Base-by-base conservation (phyloP, 1,140 invertebrate genomes). In the Bombus sibiricus region DNA sequence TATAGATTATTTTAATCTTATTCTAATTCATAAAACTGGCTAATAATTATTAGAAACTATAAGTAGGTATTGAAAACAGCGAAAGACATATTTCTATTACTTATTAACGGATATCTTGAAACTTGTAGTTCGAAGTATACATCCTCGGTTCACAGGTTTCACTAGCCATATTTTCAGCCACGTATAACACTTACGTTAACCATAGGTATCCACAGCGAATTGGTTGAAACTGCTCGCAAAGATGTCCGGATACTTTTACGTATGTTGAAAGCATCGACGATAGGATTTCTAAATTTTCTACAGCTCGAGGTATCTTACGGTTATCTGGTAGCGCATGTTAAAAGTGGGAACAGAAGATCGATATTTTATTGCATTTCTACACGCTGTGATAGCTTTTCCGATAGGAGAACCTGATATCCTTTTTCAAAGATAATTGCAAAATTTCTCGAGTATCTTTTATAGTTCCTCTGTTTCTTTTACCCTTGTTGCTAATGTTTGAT, bases 281-380 rank as follows among this genome's bases (percentile, higher is more conserved):
- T 47, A 32, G 22, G 8, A 73, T 81, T 59, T 62, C 39, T 53
- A 81, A 57, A 41, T 28, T 81, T 73, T n/a, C 39, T 32, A 41
- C 22, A 43, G 10, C 2, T 12, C 4, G 47, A 43, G 32, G 6
- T 37, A 18, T 71, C 28, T 57, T 22, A 41, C 13, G 47, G 25
- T 8, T 41, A 37, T 53, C 2, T 39, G 6, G 25, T 32, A 8
- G 12, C 15, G n/a, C 15, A 10, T 8, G 9, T 47, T 22, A 37
- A 1, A 22, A 18, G 47, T 53, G 34, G 13, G 34, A 41, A 73
- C 15, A 32, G 47, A 22, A n/a, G 15, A 22, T 81, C 32, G 64
- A n/a, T 34, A 47, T 28, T 69, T 47, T 47, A 80, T 80, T 37
- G 32, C 32, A 80, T 53, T 80, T 69, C 32, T 13, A 9, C 41